Conservation (phyloP, 2,797 vertebrate species). For the Labeo calbasu region DNA sequence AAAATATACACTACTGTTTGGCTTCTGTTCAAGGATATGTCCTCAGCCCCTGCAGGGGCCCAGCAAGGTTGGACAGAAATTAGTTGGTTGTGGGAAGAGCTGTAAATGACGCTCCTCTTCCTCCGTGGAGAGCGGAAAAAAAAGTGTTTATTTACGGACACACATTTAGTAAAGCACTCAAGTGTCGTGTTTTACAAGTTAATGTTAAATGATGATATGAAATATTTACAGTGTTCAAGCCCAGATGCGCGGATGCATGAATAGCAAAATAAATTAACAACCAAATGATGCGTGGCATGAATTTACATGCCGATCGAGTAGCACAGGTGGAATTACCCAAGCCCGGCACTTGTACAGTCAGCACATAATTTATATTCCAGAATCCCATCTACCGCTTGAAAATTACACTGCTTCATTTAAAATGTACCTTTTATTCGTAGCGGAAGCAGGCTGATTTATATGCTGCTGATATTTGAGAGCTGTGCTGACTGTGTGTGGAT, state of each 20-base stretch:
- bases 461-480: conserved; percentile 31
- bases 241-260: conserved; percentile 27
- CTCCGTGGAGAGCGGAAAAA: neutral
- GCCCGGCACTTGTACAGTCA: conserved; percentile 39
- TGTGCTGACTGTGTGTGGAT: conserved; percentile 14
- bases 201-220: conserved; percentile 49
- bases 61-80: conserved; percentile 59
- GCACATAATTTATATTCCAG: conserved; percentile 39
- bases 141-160: conserved; percentile 51
- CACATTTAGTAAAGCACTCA: conserved; percentile 23
- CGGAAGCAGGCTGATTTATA: conserved; percentile 35
- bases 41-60: conserved; percentile 45
- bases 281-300: conserved; percentile 22
- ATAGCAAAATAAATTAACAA: conserved; percentile 53
- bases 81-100: conserved; percentile 51
- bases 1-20: conserved; percentile 62
- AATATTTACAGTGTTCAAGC: conserved; percentile 49
- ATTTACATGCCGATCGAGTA: conserved; percentile 45
- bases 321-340: conserved; percentile 42
- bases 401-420: conserved; percentile 43
- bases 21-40: conserved; percentile 67
- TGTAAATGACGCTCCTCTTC: conserved; percentile 47
- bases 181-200: conserved; percentile 32
- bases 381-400: conserved; percentile 32
- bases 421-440: conserved; percentile 40